Percentiles rank a stretch among this genome's conserved stretches.
Conservation (phyloP, 2,888 invertebrate genomes). For the Drosophila kokeensis region DNA sequence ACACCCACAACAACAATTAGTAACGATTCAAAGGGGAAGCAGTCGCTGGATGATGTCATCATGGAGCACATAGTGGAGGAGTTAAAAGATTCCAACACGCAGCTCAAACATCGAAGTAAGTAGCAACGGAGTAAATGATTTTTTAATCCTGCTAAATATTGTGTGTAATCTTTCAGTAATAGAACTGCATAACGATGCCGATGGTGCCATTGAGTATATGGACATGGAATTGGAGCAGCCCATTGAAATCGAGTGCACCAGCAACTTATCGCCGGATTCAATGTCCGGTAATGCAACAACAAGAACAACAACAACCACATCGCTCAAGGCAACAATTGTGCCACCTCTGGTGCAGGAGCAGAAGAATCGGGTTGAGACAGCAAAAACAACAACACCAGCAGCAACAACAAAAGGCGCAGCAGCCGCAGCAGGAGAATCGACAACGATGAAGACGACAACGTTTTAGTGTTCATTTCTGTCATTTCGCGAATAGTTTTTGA, state of each 20-base stretch:
- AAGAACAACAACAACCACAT: conserved; percentile 31
- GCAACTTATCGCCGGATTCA: conserved; percentile 56
- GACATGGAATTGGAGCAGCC: conserved; percentile 74
- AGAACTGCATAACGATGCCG: conserved; percentile 62
- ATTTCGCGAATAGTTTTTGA: conserved; percentile 21
- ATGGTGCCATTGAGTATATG: conserved; percentile 69
- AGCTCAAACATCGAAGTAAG: conserved; percentile 61
- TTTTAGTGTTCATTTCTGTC: conserved; percentile 20
- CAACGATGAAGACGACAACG: conserved; percentile 22
- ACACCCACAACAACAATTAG: conserved; percentile 26
- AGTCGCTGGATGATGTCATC: conserved; percentile 73
- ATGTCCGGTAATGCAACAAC: conserved; percentile 25
- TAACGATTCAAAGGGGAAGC: conserved; percentile 57
- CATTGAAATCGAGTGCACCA: conserved; percentile 65
- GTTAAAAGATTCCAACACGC: conserved; percentile 10
- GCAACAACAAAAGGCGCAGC: background rate
- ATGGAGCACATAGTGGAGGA: conserved; percentile 52
- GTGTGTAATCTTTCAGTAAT: conserved; percentile 49
- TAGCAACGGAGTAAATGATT: conserved; percentile 2
- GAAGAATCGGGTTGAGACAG: conserved; percentile 29
- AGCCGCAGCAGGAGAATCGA: conserved; percentile 4
- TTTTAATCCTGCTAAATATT: background rate
- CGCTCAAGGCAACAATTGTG: conserved; percentile 49
- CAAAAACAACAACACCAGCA: conserved; percentile 11
- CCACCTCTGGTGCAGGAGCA: conserved; percentile 24